Base-by-base conservation (phyloP, 2,797 vertebrate genomes). In the Malurus splendens region DNA sequence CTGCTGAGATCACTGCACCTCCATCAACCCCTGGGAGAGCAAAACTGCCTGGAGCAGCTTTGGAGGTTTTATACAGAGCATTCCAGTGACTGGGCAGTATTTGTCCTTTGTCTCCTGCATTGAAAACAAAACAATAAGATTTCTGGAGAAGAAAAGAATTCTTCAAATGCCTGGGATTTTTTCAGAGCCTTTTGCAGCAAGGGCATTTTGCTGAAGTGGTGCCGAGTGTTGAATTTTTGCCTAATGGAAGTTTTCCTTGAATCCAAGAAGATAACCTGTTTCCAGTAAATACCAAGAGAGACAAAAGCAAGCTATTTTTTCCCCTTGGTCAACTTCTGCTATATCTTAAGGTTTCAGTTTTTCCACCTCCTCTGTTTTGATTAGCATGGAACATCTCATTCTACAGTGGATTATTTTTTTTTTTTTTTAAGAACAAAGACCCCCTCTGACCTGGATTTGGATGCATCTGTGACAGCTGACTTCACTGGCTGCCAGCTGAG, bases 401-500 rank as follows among this genome's bases (percentile, higher is more conserved):
- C 82, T 66, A 82, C 42, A 12, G 90, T 61, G 30, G 44, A 16
- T 5, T 78, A 66, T 62, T 59, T 65, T 70, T 60, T 68, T 75
- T 77, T 56, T 45, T 50, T 75, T 87, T 67, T 27, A 30, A 90
- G 90, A 95, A 94, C 88, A 96, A 96, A 95, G 88, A 80, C 72
- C 62, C 73, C 55, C 93, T 91, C 91, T 96, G 95, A 96, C 95
- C 94, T 94, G 95, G 90, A 95, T 96, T 96, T 93, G 80, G 94
- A 88, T 93, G 87, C 92, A 91, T 95, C 92, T 95, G 94, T 90
- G 95, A 89, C 92, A 94, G 90, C 92, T 61, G 82, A 86, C 82
- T 96, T 94, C 87, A 82, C 88, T 95, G 93, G 81, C 87, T 92
- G 90, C 95, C 95, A 96, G 95, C 95, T 95, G 95, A 95, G 93